These are phyloP conservation scores for Macrosteles quadrilineatus DNA, from an alignment of 1,140 invertebrate genomes.

Conservation along the genomic window DNA sequence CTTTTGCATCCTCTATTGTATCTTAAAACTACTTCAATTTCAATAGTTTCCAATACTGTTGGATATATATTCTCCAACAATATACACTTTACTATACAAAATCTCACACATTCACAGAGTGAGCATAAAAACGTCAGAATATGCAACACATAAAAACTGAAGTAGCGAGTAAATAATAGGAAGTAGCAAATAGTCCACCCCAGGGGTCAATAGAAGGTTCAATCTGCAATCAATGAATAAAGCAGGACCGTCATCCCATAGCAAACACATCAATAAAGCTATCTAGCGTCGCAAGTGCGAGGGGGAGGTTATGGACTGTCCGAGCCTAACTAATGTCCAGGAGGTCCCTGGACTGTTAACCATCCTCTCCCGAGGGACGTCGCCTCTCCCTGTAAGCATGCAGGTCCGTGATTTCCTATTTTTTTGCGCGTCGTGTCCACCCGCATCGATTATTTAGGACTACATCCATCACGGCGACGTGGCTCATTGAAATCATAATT, in stretches of 20 bases:
- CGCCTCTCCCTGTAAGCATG: constrained; percentile 1
- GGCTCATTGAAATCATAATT: constrained; percentile 8
- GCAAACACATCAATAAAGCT: constrained; percentile 9
- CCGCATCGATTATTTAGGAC: neutral
- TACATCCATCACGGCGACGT: neutral
- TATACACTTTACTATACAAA: too few species aligned
- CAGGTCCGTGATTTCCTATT: neutral
- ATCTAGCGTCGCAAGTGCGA: too few species aligned
- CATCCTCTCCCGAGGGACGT: neutral
- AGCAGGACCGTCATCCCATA: neutral
- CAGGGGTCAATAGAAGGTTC: neutral
- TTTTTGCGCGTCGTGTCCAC: neutral
- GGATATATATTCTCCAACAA: too few species aligned
- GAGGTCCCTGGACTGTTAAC: neutral
- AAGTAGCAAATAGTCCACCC: too few species aligned
- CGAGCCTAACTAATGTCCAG: neutral
- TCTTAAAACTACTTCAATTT: too few species aligned
- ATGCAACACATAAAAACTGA: too few species aligned
- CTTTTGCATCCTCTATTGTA: too few species aligned
- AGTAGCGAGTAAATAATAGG: too few species aligned
- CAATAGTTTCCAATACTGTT: too few species aligned
- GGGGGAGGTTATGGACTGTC: too few species aligned
- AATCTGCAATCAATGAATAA: constrained; percentile 11
- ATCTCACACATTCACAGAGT: too few species aligned
- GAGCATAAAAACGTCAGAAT: too few species aligned